Base-by-base conservation (phyloP, 2,113 vertebrate species). In the Lagopus leucura region DNA sequence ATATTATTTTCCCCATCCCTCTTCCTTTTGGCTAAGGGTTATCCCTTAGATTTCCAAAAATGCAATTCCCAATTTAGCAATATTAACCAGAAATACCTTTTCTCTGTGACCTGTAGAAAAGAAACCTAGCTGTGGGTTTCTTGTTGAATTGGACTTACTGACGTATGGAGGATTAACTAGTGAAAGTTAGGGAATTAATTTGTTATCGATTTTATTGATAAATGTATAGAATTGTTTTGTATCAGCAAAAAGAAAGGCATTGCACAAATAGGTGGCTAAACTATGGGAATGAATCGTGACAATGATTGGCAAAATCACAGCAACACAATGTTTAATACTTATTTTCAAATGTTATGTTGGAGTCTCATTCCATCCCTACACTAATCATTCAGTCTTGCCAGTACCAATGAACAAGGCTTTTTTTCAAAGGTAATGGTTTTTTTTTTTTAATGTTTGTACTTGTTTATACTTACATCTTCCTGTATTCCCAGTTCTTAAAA, bases 331-430 rank as follows among this genome's bases (percentile, higher is more conserved):
- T 57, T 38, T 82, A 52, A 30, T 71, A 52, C 77, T 92, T 95
- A 60, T 89, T 93, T 72, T 86, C 79, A 71, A 88, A 47, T 36
- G 22, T 71, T 95, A 25, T 1, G 3, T 45, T 67, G 78, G 47
- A 95, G 60, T 83, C 60, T 88, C 67, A 74, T 80, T 85, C 84
- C 22, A 82, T 85, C 58, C 63, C 70, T 79, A 40, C 67, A 89
- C 24, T 47, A 87, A 79, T 79, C 27, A 57, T 47, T 55, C 78
- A 74, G 42, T 74, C 75, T 88, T 94, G 64, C 71, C 91, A 87
- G 38, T 27, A 36, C 42, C 70, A 50, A 73, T 65, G 66, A 88
- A 71, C 14, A 71, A 70, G 65, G 15, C 4, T 27, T 69, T 63
- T 93, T 85, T 52, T 86, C 69, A 80, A 76, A 76, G 60, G 7